Evolutionary conservation across 1,140 invertebrate genomes (phyloP).

Genomic region (Zaprionus capensis): DNA sequence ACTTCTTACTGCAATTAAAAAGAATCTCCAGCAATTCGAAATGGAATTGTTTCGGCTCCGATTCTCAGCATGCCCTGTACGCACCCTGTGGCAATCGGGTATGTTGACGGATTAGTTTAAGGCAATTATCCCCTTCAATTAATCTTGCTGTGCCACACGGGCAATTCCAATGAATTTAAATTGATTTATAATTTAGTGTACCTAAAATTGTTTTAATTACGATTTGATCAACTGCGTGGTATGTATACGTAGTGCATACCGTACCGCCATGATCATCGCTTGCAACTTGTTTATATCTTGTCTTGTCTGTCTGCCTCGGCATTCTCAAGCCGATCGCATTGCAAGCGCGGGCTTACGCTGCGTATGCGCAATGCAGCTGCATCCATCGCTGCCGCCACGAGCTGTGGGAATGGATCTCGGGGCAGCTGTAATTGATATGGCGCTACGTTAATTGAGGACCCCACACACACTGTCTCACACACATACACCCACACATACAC

Average conservation of each 20-base stretch:
- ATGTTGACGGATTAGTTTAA: background rate
- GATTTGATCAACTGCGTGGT: background rate
- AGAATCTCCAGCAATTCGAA: conserved; percentile 31
- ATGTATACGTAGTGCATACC: background rate
- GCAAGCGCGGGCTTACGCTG: conserved; percentile 26
- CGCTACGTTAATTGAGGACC: conserved; percentile 32
- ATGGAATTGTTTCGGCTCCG: conserved; percentile 46
- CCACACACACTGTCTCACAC: conserved; percentile 24
- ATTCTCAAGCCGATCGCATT: conserved; percentile 33
- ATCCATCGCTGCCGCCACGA: conserved; percentile 17
- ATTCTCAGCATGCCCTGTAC: conserved; percentile 12
- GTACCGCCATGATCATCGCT: background rate
- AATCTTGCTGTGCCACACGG: too few species aligned
- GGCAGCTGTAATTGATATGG: conserved; percentile 56
- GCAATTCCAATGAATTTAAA: too few species aligned
- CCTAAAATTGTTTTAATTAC: background rate
- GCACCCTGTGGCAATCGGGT: background rate
- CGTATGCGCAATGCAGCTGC: conserved; percentile 57
- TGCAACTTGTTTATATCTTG: conserved; percentile 20
- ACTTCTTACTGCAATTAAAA: conserved; percentile 67
- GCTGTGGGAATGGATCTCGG: conserved; percentile 49
- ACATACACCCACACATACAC: conserved; percentile 8
- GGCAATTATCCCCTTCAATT: too few species aligned
- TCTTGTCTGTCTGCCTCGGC: conserved; percentile 18
- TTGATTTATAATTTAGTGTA: too few species aligned